Evolutionary conservation across 1,140 invertebrate species (phyloP), one percentile per base, ranked within the genome.

Genomic region (Cataglyphis hispanica): DNA sequence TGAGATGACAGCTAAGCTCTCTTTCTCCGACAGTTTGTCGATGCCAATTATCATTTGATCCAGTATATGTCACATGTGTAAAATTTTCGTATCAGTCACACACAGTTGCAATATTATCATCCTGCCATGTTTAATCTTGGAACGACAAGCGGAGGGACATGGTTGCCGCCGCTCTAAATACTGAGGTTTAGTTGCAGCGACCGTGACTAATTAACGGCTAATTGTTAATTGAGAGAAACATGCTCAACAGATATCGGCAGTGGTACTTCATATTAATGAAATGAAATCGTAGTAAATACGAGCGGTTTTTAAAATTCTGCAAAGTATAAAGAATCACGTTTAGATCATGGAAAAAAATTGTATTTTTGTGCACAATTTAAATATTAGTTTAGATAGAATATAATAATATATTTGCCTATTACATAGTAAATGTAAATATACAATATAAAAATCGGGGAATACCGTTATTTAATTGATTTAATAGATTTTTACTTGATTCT

Each of bases 221-320:
- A 80, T 80, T 80, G 43, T 80, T 80, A 80, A 80, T 69, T 80
- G 46, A 53, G 37, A 56, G 22, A 69, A 69, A 70, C 16, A 8
- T 31, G 22, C 31, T 69, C 34, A 27, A 27, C 22, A 13, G 53
- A 80, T 50, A 50, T 70, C 22, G 34, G 46, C 37, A 50, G 34
- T 34, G 8, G 2, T 11, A 1, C 3, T 50, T 40, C 50, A 50
- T 16, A 10, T 43, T 61, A 34, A 50, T 19, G 19, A 80, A 31
- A 50, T 22, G 22, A 16, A 31, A 13, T 31, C 56, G 22, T 27
- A 19, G 6, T 58, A 40, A 37, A 40, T 60, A 40, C 22, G 25
- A 37, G 7, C 19, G 22, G 25, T 31, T 76, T 27, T 74, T 5
- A 5, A 19, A 75, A 25, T 75, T 19, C 10, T 19, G 27, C 10